Conservation (phyloP, 2,797 vertebrate genomes). For the Acrossocheilus wenchowensis region DNA sequence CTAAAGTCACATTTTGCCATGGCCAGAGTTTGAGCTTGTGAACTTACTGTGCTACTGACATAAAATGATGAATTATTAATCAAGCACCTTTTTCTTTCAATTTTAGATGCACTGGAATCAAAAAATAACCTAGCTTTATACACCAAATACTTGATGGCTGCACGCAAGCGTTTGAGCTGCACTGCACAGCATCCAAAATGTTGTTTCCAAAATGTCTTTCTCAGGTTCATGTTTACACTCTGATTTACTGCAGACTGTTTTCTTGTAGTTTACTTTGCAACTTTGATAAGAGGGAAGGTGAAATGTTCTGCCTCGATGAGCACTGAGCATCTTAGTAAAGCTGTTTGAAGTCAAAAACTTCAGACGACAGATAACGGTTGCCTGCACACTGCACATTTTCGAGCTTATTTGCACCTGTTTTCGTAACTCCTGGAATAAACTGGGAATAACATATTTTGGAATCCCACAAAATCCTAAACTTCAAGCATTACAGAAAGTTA, state of each 20-base stretch:
- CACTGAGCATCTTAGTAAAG: constrained; percentile 42
- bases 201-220: constrained; percentile 30
- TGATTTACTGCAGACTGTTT: constrained; percentile 32
- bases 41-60: constrained; percentile 19
- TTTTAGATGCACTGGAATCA: constrained; percentile 74
- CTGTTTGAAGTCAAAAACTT: constrained; percentile 11
- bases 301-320: constrained; percentile 40
- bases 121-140: constrained; percentile 69
- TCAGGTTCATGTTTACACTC: constrained; percentile 24
- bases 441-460: constrained; percentile 1
- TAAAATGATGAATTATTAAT: constrained; percentile 51
- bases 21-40: constrained; percentile 11
- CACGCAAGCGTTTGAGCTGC: constrained; percentile 26
- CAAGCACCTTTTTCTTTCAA: constrained; percentile 76
- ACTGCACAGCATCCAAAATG: constrained; percentile 1
- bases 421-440: constrained; percentile 13
- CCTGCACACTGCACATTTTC: constrained; percentile 30
- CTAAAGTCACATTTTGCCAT: constrained; percentile 38
- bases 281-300: constrained; percentile 41
- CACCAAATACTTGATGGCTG: constrained; percentile 2
- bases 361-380: constrained; percentile 9
- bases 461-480: background rate
- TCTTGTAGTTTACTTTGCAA: constrained; percentile 33
- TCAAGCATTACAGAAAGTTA: background rate
- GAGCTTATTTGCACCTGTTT: constrained; percentile 31